These are phyloP conservation scores for Caenorhabditis sp. DNA, from an alignment of 2,888 invertebrate genomes.

Conservation along the genomic window DNA sequence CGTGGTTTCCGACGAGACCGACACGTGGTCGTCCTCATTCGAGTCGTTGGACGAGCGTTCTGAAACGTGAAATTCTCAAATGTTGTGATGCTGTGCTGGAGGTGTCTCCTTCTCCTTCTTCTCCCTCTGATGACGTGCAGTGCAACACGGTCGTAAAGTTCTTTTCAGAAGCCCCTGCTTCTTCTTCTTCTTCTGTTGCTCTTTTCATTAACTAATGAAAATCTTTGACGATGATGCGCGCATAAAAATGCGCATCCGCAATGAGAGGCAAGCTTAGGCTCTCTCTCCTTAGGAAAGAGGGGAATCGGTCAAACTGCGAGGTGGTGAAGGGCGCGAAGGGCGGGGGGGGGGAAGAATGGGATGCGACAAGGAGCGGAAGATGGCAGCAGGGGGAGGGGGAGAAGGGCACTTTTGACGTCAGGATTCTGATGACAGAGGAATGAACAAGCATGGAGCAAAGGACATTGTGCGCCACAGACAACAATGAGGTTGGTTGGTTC, in stretches of 20 bases:
- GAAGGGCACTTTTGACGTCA: conserved; percentile 53
- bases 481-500: conserved; percentile 27
- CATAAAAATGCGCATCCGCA: conserved; percentile 63
- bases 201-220: conserved; percentile 63
- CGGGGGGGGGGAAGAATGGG: conserved; percentile 16
- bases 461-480: conserved; percentile 11
- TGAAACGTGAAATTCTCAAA: conserved; percentile 22
- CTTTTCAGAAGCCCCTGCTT: conserved; percentile 24
- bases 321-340: conserved; percentile 9
- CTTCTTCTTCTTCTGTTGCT: conserved; percentile 35
- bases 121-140: conserved; percentile 10
- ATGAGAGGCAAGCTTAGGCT: conserved; percentile 41
- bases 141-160: conserved; percentile 20
- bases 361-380: too few species aligned
- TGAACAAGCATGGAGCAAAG: conserved; percentile 21
- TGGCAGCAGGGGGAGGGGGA: not conserved
- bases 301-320: conserved; percentile 17
- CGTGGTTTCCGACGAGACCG: conserved; percentile 48
- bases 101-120: too few species aligned
- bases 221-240: conserved; percentile 50
- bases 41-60: conserved; percentile 58
- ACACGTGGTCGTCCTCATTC: conserved; percentile 50
- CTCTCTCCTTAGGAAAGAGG: conserved; percentile 12
- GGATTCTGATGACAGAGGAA: conserved; percentile 43
- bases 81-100: conserved; percentile 31